Base-by-base conservation (phyloP, 2,113 vertebrate genomes). In the Chitala chitala region DNA sequence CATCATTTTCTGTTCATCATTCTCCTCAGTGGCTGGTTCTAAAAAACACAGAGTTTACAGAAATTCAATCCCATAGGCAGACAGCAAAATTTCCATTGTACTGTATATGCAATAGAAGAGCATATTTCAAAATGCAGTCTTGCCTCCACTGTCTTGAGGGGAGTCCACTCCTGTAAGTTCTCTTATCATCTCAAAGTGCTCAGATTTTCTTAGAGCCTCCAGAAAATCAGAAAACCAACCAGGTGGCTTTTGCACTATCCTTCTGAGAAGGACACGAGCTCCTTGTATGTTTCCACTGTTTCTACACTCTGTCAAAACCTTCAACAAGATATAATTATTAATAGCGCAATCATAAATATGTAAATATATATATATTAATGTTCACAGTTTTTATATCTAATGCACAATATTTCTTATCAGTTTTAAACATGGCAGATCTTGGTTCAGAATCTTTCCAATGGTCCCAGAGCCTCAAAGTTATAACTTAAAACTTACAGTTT, bases 161-260 rank as follows among this genome's bases (percentile, higher is more conserved):
- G 69, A 20, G 0, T 76, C 74, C 3, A 12, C 8, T 79, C 89
- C 92, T 0, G 79, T 88, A 79, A 98, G 81, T 24, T 93, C 84
- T 15, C 70, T 20, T 36, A 73, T 87, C 38, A 95, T 84, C 0
- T 0, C 0, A 0, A 6, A 0, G n/a, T 96, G 92, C 3, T 81
- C 87, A 0, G 94, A 89, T 31, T 82, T 26, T n/a, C 13, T 72
- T 58, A 98, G 83, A 73, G 90, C 78, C 0, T 63, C 0, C 56
- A 94, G 78, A 83, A 98, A 98, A 0, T 44, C 33, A 5, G 93
- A 95, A 78, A 92, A 95, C 96, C 96, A 98, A 5, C 90, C 81
- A 0, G 73, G 54, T 64, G 85, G 89, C 72, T 92, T 87, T 78
- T 87, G 90, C n/a, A 93, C 82, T 4, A 98, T 88, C 76, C 90